Base-by-base conservation (phyloP, 1,140 invertebrate genomes). In the Drosophila grimshawi region DNA sequence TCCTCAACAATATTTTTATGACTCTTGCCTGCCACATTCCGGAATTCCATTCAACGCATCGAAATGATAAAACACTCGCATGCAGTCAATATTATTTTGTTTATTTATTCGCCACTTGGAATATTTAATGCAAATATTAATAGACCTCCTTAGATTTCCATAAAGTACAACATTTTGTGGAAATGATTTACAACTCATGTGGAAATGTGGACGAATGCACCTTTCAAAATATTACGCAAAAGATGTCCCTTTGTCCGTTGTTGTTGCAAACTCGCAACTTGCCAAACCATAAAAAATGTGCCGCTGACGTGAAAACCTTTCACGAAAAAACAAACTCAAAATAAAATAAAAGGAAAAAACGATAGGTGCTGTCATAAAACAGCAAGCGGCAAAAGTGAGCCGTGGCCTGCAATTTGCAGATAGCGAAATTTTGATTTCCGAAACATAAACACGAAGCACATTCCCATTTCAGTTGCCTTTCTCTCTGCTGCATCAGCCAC, bases 201-300 rank as follows among this genome's bases (percentile, higher is more conserved):
- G 51, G 60, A 76, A 88, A 41, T 65, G 11, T 11, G 30, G 51
- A 70, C 52, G 64, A 80, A 76, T 80, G 77, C 85, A 88, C 85
- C 85, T 88, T 88, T 88, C 85, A 88, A 61, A 88, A 89, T 85
- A 89, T 88, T 88, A 88, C 85, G 81, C 76, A 85, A 89, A 89
- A 85, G 56, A 61, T 67, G 79, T 79, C 77, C 77, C 69, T 86
- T 63, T n/a, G n/a, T n/a, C 70, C 49, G 62, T 78, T 74, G 65
- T 71, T 61, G 68, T 55, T 66, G 82, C 78, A 64, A 71, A 75
- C 55, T 70, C 52, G 62, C 70, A 85, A 81, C 74, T 86, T 81
- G 70, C 52, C 37, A 73, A 80, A 90, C 85, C 85, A 89, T 89
- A 90, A 89, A 89, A 89, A 89, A 89, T 89, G 71, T 69, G 52